A percentile compares a stretch with the other conserved stretches of the same genome.
phyloP scores from a whole-genome alignment of 1,140 invertebrate genomes.

The Saxidomus purpurata region DNA sequence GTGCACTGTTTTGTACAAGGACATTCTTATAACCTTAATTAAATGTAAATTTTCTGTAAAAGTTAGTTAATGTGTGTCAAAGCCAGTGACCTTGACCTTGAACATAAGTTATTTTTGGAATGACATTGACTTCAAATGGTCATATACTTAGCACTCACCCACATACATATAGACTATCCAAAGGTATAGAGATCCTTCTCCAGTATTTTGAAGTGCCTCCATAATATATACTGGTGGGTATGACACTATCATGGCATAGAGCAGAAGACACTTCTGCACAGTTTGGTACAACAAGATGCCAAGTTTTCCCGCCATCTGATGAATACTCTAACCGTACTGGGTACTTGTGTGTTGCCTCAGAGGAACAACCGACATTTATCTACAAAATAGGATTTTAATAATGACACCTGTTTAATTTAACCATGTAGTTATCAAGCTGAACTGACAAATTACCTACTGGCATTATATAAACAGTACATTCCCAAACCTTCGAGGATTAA shows the following conservation, averaged over 20 bases:
- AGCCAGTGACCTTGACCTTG: too few species aligned
- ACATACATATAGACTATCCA: constrained; percentile 85
- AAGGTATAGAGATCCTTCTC: constrained; percentile 85
- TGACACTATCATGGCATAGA: constrained; percentile 78
- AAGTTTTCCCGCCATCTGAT: constrained; percentile 85
- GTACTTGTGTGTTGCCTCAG: constrained; percentile 81
- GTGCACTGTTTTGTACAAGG: too few species aligned
- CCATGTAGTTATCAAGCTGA: too few species aligned
- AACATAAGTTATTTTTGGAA: too few species aligned
- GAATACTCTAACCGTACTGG: constrained; percentile 86
- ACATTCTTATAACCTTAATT: too few species aligned
- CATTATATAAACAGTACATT: too few species aligned
- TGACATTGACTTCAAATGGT: too few species aligned
- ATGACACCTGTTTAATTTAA: too few species aligned
- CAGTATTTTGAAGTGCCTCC: constrained; percentile 85
- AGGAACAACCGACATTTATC: constrained; percentile 87
- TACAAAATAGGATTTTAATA: constrained; percentile 73
- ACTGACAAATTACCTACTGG: too few species aligned
- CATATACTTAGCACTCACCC: constrained; percentile 81
- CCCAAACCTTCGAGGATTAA: too few species aligned
- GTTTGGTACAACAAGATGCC: constrained; percentile 82
- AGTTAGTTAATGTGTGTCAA: too few species aligned
- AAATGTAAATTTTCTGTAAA: too few species aligned
- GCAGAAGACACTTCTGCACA: constrained; percentile 77
- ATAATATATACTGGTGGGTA: constrained; percentile 85